phyloP scores from a whole-genome alignment of 2,888 invertebrate species.

The Silvanus unidentatus region DNA sequence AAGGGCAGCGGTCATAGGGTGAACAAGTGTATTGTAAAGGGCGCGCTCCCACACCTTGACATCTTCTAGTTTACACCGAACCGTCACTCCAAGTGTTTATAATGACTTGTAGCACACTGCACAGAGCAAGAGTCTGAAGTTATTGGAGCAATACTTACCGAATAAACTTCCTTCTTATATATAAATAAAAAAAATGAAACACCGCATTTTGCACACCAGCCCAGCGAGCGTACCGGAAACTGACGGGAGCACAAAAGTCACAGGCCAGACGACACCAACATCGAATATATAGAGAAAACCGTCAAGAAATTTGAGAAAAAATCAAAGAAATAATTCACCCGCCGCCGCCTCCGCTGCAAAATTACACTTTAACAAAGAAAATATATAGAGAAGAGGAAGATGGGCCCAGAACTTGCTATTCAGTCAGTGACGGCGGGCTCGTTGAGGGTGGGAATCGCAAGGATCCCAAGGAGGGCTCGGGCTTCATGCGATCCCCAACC shows the following conservation, averaged over 20 bases:
- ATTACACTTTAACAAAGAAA: background rate
- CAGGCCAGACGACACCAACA: constrained; percentile 2
- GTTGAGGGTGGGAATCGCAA: constrained; percentile 35
- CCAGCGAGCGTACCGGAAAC: constrained; percentile 32
- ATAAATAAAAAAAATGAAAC: constrained; percentile 18
- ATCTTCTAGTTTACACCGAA: constrained; percentile 31
- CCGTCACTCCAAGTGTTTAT: constrained; percentile 36
- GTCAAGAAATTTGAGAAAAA: background rate
- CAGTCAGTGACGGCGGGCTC: constrained; percentile 44
- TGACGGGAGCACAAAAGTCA: constrained; percentile 22
- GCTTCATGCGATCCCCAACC: constrained; percentile 32
- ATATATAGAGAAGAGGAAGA: constrained; percentile 16
- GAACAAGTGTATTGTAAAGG: constrained; percentile 12
- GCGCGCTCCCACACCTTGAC: constrained; percentile 27
- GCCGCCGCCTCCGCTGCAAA: background rate
- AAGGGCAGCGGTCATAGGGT: constrained; percentile 1
- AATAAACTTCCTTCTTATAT: constrained; percentile 40
- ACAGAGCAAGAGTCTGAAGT: constrained; percentile 42
- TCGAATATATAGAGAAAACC: background rate
- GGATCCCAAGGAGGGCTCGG: constrained; percentile 30
- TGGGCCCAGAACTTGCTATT: constrained; percentile 34
- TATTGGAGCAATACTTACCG: constrained; percentile 36
- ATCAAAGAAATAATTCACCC: constrained; percentile 6
- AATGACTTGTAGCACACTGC: constrained; percentile 42
- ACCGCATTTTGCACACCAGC: constrained; percentile 28